These are phyloP conservation scores for Mesoclemmys tuberculata DNA, from an alignment of 2,113 vertebrate genomes.

Conservation along the genomic window DNA sequence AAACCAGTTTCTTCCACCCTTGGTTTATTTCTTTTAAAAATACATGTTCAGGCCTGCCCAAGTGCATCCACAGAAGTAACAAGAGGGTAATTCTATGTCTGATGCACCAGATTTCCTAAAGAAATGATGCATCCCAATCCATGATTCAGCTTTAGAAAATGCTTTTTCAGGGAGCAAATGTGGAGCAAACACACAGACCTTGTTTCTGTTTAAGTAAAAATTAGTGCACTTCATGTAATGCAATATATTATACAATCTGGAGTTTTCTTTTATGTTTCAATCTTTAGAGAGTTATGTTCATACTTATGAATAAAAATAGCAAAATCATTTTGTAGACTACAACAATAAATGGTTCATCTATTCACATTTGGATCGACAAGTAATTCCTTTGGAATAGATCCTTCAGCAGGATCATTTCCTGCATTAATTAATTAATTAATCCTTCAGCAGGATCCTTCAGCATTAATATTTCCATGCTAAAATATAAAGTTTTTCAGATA, in stretches of 20 bases:
- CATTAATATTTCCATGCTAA: neutral
- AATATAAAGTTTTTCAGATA: constrained; percentile 4
- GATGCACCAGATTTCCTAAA: neutral
- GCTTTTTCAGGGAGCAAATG: neutral
- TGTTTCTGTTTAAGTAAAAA: neutral
- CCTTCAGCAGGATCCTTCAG: neutral
- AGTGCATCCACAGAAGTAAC: neutral
- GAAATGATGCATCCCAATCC: neutral
- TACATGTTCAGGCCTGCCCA: neutral
- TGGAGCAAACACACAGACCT: neutral
- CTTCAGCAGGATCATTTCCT: no score
- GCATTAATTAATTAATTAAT: no score
- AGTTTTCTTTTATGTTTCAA: neutral
- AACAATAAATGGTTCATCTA: neutral
- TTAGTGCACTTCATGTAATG: neutral
- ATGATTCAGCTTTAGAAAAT: neutral
- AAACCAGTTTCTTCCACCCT: neutral
- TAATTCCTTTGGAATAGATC: neutral
- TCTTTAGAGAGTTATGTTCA: neutral
- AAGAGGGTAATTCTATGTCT: neutral
- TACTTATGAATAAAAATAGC: neutral
- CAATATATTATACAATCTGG: neutral
- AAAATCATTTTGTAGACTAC: neutral
- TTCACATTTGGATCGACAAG: neutral
- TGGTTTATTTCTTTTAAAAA: neutral